Evolutionary conservation across 2,113 vertebrate genomes (phyloP), one percentile per base, ranked within the genome.

Genomic region (Montifringilla adamsi): DNA sequence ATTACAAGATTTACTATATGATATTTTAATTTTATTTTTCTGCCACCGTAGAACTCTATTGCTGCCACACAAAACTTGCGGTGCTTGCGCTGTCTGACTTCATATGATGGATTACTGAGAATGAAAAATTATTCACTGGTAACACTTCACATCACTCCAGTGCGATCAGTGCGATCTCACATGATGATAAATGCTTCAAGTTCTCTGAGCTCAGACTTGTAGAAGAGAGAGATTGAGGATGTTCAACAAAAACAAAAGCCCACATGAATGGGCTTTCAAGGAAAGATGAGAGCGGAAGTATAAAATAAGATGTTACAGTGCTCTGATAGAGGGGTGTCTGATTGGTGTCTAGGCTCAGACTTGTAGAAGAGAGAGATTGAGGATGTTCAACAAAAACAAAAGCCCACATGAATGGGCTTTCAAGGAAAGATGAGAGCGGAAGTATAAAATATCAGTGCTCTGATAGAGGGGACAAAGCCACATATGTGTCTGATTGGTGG

Each of bases 61-160:
- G 46, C 78, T 84, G 68, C 41, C 44, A 84, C 50, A 85, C 41
- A 75, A 87, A 73, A 87, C 37, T 81, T 5, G 1, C 67, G 78
- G 44, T 46, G n/a, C 53, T 81, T 84, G 31, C 8, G 15, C 43
- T 33, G 14, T 88, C 90, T 94, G 60, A 64, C 76, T 93, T 94
- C 39, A 30, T 63, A 64, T 94, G 84, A 96, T 81, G 72, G 83
- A 95, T 92, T 86, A 89, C 56, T 46, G 68, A 88, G 84, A 93
- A 92, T 43, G 72, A 94, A 94, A 96, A 89, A 95, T 95, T 88
- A 95, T 90, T 94, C 92, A 75, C n/a, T 81, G 68, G 80, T 90
- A 96, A 95, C 93, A 95, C 49, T 39, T 90, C 87, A 81, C 72
- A 92, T 92, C 79, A 86, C 52, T 92, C 64, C 66, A 41, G 56